phyloP scores from a whole-genome alignment of 2,113 vertebrate species.

The Sceloporus undulatus region DNA sequence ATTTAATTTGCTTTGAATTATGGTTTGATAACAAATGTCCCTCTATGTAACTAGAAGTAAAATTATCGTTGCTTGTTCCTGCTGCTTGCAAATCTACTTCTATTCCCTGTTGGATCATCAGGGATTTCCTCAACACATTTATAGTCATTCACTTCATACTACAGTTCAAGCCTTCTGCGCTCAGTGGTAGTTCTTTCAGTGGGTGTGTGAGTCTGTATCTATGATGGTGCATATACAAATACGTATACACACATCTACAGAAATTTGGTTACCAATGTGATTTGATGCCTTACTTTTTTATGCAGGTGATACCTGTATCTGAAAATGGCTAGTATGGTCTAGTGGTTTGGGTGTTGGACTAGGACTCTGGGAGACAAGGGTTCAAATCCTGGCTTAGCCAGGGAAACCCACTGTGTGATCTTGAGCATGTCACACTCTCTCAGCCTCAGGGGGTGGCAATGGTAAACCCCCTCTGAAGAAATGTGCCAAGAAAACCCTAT shows the following conservation, averaged over 20 bases:
- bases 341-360: no score
- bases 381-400: no score
- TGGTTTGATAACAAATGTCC: conserved; percentile 60
- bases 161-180: conserved; percentile 48
- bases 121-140: conserved; percentile 73
- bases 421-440: no score
- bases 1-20: conserved; percentile 67
- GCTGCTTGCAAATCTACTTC: conserved; percentile 62
- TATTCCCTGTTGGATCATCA: conserved; percentile 63
- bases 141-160: conserved; percentile 55
- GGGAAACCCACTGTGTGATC: no score
- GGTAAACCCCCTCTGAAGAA: no score
- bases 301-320: not conserved
- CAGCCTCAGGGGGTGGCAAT: no score
- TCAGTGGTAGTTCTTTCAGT: conserved; percentile 14
- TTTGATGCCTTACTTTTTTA: not conserved
- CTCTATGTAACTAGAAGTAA: conserved; percentile 48
- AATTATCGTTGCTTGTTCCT: conserved; percentile 60
- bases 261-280: not conserved
- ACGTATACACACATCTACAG: not conserved
- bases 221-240: not conserved
- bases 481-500: no score
- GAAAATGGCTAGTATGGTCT: no score
- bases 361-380: no score
- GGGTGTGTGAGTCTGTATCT: conserved; percentile 1